These are phyloP conservation scores for Oxystoma pomonae DNA, from an alignment of 2,888 invertebrate genomes.

Conservation along the genomic window DNA sequence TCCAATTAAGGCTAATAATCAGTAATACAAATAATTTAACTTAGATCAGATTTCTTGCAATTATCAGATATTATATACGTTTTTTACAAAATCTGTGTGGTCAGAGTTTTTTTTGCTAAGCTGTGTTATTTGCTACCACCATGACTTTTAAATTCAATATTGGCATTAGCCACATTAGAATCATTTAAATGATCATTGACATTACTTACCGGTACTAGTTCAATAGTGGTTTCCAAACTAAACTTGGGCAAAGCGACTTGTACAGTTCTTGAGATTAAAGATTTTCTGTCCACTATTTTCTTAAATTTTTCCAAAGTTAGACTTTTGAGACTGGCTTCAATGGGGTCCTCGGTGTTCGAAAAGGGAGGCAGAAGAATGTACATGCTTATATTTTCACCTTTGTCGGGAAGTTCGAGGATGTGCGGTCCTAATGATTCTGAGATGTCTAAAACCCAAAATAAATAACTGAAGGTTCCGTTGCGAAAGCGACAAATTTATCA, in stretches of 20 bases:
- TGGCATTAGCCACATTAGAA: no score
- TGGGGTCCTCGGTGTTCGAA: slow-evolving; percentile 51
- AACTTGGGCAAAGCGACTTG: slow-evolving; percentile 80
- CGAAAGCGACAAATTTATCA: no score
- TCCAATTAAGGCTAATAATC: no score
- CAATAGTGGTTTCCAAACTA: slow-evolving; percentile 67
- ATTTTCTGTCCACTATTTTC: slow-evolving; percentile 60
- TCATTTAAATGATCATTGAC: no score
- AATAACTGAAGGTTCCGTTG: no score
- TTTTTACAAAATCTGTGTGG: no score
- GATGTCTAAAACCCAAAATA: slow-evolving; percentile 57
- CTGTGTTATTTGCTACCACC: no score
- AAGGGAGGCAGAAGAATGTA: slow-evolving; percentile 78
- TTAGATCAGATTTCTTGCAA: no score
- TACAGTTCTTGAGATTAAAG: slow-evolving; percentile 67
- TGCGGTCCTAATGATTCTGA: slow-evolving; percentile 75
- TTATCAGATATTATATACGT: no score
- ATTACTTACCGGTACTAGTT: slow-evolving; percentile 64
- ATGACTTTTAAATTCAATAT: no score
- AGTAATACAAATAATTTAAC: no score
- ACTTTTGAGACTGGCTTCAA: slow-evolving; percentile 66
- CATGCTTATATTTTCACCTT: slow-evolving; percentile 79
- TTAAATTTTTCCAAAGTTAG: slow-evolving; percentile 64
- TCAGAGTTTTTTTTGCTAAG: no score
- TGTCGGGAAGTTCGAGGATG: slow-evolving; percentile 81